Conservation (phyloP, 2,113 vertebrate species). For the Eretmochelys imbricata region DNA sequence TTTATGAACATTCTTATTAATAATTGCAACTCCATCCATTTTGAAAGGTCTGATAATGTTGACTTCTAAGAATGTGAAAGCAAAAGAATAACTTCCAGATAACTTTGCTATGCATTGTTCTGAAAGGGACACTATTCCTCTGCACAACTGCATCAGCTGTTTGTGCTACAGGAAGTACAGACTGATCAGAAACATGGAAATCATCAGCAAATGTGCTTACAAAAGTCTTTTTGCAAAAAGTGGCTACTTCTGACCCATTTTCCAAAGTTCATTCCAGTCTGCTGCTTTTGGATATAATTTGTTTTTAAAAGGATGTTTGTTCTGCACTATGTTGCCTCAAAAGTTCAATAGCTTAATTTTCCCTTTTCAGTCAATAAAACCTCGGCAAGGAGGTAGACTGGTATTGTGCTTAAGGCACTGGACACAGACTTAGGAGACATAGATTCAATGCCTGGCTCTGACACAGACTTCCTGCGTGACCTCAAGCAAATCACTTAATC, state of each 20-base stretch:
- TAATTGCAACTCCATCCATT: background rate
- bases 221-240: conserved; percentile 24
- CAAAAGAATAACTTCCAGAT: background rate
- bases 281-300: background rate
- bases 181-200: conserved; percentile 13
- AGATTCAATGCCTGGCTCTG: background rate
- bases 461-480: conserved; percentile 5
- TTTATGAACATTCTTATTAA: background rate
- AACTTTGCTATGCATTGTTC: background rate
- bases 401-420: background rate
- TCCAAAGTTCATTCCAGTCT: background rate
- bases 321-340: background rate
- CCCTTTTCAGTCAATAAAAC: conserved; percentile 29
- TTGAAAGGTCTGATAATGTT: background rate
- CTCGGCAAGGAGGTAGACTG: background rate
- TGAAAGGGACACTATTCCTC: background rate
- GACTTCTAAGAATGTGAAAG: background rate
- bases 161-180: background rate
- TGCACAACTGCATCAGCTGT: background rate
- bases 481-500: conserved; percentile 4
- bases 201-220: background rate
- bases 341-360: background rate
- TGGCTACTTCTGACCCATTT: conserved; percentile 7
- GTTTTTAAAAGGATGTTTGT: background rate
- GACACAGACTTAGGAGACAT: background rate